A percentile compares a stretch with the other conserved stretches of the same genome.
phyloP scores from a whole-genome alignment of 37 sponge, comb jelly and placozoan genomes.

The Chondrosia reniformis region DNA sequence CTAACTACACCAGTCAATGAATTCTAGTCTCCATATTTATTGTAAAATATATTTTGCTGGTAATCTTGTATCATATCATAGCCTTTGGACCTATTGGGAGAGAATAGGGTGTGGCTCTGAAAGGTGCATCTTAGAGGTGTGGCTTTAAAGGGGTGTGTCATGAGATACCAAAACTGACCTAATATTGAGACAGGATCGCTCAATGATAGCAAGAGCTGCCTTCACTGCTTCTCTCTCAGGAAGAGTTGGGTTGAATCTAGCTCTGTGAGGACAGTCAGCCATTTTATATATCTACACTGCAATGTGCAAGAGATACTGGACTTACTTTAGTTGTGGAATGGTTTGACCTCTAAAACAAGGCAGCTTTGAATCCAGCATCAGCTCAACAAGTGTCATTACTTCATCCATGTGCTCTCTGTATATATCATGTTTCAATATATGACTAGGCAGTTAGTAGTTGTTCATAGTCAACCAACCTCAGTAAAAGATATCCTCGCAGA shows the following conservation, averaged over 20 bases:
- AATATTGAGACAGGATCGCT: slow-evolving; percentile 60
- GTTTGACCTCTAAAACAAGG: slow-evolving; percentile 96
- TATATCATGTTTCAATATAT: too few relatives aligned
- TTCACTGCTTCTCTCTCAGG: slow-evolving; percentile 70
- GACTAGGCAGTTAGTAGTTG: too few relatives aligned
- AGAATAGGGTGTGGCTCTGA: background rate
- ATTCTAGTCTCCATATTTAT: too few relatives aligned
- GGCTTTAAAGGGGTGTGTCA: background rate
- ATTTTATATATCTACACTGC: background rate
- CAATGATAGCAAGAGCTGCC: slow-evolving; percentile 59
- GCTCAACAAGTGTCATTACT: slow-evolving; percentile 83
- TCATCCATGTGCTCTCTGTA: slow-evolving; percentile 82
- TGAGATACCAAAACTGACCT: slow-evolving; percentile 36
- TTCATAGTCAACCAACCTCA: slow-evolving; percentile 32
- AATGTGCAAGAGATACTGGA: background rate
- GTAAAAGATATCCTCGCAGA: slow-evolving; percentile 85
- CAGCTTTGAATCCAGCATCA: slow-evolving; percentile 95
- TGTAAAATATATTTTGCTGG: slow-evolving; percentile 72
- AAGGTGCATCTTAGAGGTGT: background rate
- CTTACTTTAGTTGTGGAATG: slow-evolving; percentile 69
- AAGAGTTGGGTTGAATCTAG: slow-evolving; percentile 61
- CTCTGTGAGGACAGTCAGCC: slow-evolving; percentile 25
- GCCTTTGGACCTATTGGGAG: slow-evolving; percentile 35
- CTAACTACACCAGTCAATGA: too few relatives aligned
- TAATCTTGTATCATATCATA: slow-evolving; percentile 76